These are phyloP conservation scores for Mechanitis mazaeus DNA, from an alignment of 2,888 invertebrate genomes.

Conservation along the genomic window DNA sequence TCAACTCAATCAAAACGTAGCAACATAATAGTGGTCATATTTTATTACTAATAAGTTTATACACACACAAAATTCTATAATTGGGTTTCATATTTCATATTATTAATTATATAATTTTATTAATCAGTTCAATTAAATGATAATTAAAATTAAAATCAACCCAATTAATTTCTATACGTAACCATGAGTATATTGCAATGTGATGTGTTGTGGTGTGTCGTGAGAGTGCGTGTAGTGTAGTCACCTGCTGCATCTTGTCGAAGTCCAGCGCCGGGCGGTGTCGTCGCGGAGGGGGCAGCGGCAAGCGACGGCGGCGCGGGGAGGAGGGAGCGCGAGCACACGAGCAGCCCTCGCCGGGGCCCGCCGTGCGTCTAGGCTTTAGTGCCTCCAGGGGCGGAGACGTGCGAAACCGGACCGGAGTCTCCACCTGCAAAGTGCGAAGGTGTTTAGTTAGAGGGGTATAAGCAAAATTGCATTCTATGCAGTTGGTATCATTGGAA, in stretches of 20 bases:
- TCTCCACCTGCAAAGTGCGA: constrained; percentile 75
- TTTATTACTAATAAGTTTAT: no score
- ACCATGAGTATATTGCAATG: background rate
- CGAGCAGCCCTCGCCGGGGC: constrained; percentile 56
- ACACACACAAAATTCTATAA: no score
- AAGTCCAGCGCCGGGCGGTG: constrained; percentile 95
- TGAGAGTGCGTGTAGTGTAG: no score
- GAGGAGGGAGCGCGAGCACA: constrained; percentile 70
- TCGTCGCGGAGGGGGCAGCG: constrained; percentile 62
- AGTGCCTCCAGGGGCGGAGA: constrained; percentile 93
- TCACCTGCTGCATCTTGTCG: constrained; percentile 97
- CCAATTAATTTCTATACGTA: no score
- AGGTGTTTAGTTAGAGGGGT: background rate
- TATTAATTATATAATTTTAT: no score
- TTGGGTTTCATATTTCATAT: no score
- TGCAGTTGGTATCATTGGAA: constrained; percentile 29
- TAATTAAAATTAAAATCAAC: no score
- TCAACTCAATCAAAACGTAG: no score
- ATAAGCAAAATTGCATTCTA: constrained; percentile 31
- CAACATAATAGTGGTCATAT: no score
- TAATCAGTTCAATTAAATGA: no score
- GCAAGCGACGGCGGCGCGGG: constrained; percentile 66
- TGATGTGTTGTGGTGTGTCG: background rate
- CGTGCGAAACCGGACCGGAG: constrained; percentile 92
- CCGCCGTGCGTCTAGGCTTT: constrained; percentile 80